Percentiles rank a stretch among this genome's conserved stretches.
Evolutionary conservation across 2,888 invertebrate species (phyloP).

Genomic region (Crematogaster levior): DNA sequence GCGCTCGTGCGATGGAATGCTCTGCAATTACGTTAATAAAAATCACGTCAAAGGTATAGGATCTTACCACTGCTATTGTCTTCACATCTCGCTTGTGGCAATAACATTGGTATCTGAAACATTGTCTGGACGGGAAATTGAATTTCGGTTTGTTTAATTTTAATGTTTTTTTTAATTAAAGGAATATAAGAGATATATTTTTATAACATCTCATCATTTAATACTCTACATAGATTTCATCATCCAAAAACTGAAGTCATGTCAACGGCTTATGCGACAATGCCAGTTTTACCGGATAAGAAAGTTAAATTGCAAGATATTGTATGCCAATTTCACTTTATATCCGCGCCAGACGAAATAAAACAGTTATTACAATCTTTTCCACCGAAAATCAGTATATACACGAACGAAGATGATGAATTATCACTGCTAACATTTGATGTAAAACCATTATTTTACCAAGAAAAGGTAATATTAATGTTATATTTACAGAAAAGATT

Average conservation of each 20-base stretch:
- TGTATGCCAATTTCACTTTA: conserved; percentile 82
- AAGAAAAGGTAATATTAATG: conserved; percentile 74
- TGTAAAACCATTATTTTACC: conserved; percentile 75
- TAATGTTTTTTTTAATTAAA: conserved; percentile 39
- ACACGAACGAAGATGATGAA: conserved; percentile 67
- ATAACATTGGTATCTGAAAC: conserved; percentile 75
- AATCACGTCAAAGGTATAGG: conserved; percentile 69
- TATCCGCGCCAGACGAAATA: conserved; percentile 81
- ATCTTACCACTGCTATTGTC: conserved; percentile 79
- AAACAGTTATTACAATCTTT: conserved; percentile 78
- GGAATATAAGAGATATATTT: background rate
- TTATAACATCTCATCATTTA: conserved; percentile 8
- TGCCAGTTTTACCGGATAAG: conserved; percentile 71
- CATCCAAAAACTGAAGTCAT: conserved; percentile 82
- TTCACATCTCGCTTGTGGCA: conserved; percentile 76
- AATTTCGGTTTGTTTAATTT: conserved; percentile 78
- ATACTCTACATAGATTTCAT: conserved; percentile 78
- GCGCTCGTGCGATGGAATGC: conserved; percentile 48
- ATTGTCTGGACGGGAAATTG: conserved; percentile 74
- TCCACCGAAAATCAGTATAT: conserved; percentile 82
- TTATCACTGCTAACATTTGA: conserved; percentile 79
- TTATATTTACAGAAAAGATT: background rate
- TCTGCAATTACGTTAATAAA: conserved; percentile 30
- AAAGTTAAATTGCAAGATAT: conserved; percentile 79
- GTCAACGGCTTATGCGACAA: conserved; percentile 76